Base-by-base conservation (phyloP, 2,888 invertebrate species). In the Synanthedon tipuliformis region DNA sequence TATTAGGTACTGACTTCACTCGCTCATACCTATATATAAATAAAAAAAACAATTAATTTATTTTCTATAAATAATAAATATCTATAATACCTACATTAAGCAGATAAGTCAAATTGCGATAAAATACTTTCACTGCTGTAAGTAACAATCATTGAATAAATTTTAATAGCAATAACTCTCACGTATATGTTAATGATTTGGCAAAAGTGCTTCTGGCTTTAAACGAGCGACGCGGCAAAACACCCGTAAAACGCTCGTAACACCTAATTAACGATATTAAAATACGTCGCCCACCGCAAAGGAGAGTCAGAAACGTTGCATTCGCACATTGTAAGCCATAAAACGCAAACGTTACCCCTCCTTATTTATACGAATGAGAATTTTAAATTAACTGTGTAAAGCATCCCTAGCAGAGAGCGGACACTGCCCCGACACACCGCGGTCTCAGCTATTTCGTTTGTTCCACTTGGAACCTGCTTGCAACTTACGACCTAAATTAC, bases 191-290 rank as follows among this genome's bases (percentile, higher is more conserved):
- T n/a, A 49, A 49, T 11, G 18, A 12, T 16, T 16, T 49, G 61
- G 53, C 55, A 55, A 62, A 68, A 65, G 61, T 57, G 61, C 62
- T 34, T 34, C 34, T 34, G 34, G 34, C 3, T 34, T 65, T 61
- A 66, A 67, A 68, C 66, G 71, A 66, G 69, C 65, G 63, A 64
- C 61, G 34, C 34, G 10, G 34, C 34, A 34, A 57, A 40, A 57
- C 56, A 56, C 57, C 64, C 60, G 65, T 71, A 74, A 75, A 73
- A 68, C 56, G 75, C 73, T 69, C 69, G 77, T 75, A 77, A 77
- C 84, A 84, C 84, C 84, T 85, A 87, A 87, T 87, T 87, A 86
- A 85, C 84, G 84, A 83, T 85, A 84, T 86, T 84, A 84, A 86
- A 87, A 84, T 81, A 82, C 82, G 77, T 78, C 71, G 69, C 61